Base-by-base conservation (phyloP, 2,888 invertebrate genomes). In the Cryptosula pallasiana region DNA sequence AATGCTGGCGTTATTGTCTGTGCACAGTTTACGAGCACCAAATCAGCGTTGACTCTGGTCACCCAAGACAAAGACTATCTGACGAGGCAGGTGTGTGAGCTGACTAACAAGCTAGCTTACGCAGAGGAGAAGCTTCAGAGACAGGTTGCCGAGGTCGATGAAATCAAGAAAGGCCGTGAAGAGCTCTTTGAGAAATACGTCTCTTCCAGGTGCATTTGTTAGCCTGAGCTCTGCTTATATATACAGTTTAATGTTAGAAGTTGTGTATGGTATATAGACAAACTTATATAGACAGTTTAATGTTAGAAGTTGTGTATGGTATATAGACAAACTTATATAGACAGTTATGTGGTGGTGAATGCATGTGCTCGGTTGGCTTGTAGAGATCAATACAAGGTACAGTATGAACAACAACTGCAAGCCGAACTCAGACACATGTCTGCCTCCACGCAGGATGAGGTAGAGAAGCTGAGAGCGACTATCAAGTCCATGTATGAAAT, bases 141-240 rank as follows among this genome's bases (percentile, higher is more conserved):
- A 72, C 72, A 80, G 0, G 77, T 77, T 70, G 76, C 79, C 13
- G 80, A 82, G 73, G 73, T 84, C 23, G 84, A 84, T 54, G 80
- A 82, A 71, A 80, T 82, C 0, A 83, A 84, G 74, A 74, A 77
- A 35, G 78, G 83, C 20, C 73, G 84, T 29, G 84, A 84, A 73
- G 82, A 83, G 73, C 80, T 84, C 77, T 84, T 84, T 74, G 84
- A 84, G 73, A 84, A 84, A 79, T 83, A 84, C 77, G 80, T 84
- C n/a, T 75, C 79, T 9, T 81, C 83, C 35, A 81, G 83, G 83
- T 83, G 74, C 23, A n/a, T n/a, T n/a, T n/a, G n/a, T n/a, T n/a
- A n/a, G n/a, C n/a, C n/a, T n/a, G n/a, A n/a, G n/a, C n/a, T n/a
- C n/a, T n/a, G n/a, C n/a, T n/a, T n/a, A n/a, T n/a, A n/a, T n/a